Base-by-base conservation (phyloP, 2,113 vertebrate genomes). In the Progne subis region DNA sequence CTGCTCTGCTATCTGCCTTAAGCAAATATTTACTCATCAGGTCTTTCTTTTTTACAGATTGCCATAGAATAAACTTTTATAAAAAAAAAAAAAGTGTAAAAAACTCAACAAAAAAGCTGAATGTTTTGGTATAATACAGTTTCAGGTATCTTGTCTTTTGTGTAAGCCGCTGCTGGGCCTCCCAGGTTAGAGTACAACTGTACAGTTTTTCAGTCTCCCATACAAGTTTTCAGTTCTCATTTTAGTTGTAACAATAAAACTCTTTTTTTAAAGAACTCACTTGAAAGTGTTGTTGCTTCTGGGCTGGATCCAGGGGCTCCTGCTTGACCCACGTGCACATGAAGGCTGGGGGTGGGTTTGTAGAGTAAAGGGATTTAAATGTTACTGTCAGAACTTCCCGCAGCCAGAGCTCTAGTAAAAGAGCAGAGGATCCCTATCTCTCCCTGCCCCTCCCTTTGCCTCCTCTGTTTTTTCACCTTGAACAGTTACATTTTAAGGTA, bases 1-100 rank as follows among this genome's bases (percentile, higher is more conserved):
- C 98, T 97, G 97, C 97, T 97, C 97, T 97, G 98, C 98, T 98
- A 79, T 97, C 96, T 98, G 98, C 98, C 98, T 98, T 98, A 98
- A 98, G 97, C 97, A 97, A 92, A 96, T 96, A 98, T 96, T 97
- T 98, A 98, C 98, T 97, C 97, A 96, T 94, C 96, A 90, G 97
- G 98, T 95, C 97, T 76, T 97, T 98, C 86, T 97, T 98, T 97
- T 98, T 98, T 96, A 98, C 94, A 96, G 96, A 96, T 96, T 98
- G 97, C 97, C 98, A 86, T 96, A 97, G 97, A 97, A 96, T 95
- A 97, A 97, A 97, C 90, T 94, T 95, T 98, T 98, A 94, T 97
- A 68, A 95, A 96, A 90, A 49, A 74, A 37, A 94, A 76, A n/a
- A 37, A 37, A 94, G 74, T 37, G 25, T 63, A 96, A 93, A 37